Evolutionary conservation across 2,888 invertebrate genomes (phyloP).

Genomic region (Dasypogon diadema): DNA sequence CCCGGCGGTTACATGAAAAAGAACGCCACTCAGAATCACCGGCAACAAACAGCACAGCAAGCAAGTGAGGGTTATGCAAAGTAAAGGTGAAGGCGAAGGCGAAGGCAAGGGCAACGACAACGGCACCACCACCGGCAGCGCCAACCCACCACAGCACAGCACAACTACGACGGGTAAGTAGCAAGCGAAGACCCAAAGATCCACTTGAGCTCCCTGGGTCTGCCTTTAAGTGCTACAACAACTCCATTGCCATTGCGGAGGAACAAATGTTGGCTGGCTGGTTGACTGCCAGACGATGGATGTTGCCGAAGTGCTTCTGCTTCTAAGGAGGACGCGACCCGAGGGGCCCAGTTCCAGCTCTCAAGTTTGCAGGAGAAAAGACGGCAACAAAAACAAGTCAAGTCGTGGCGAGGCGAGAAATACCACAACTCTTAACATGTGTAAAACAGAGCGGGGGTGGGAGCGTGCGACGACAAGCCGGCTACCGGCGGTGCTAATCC

Average conservation of each 20-base stretch:
- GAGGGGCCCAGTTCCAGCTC: slow-evolving; percentile 6
- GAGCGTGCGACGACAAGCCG: slow-evolving; percentile 9
- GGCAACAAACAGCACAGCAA: neutral
- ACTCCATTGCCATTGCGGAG: neutral
- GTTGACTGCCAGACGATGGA: slow-evolving; percentile 34
- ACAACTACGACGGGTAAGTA: neutral
- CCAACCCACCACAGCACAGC: neutral
- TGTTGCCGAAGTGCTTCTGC: slow-evolving; percentile 10
- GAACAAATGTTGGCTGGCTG: slow-evolving; percentile 30
- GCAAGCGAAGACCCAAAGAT: slow-evolving; percentile 33
- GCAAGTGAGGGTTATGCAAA: neutral
- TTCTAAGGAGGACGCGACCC: slow-evolving; percentile 30
- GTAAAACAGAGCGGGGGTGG: slow-evolving; percentile 33
- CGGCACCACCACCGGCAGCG: too few relatives aligned
- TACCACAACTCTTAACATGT: slow-evolving; percentile 42
- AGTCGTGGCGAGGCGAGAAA: slow-evolving; percentile 28
- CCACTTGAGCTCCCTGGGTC: slow-evolving; percentile 37
- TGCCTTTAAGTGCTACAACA: slow-evolving; percentile 27
- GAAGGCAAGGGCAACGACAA: neutral
- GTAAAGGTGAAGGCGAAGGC: neutral
- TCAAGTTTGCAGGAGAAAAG: neutral
- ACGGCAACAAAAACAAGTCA: slow-evolving; percentile 1
- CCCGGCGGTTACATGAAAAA: slow-evolving; percentile 46
- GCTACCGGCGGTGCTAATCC: slow-evolving; percentile 49
- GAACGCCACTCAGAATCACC: neutral